These are phyloP conservation scores for Chouioia cunea DNA, from an alignment of 2,888 invertebrate species.

Conservation along the genomic window DNA sequence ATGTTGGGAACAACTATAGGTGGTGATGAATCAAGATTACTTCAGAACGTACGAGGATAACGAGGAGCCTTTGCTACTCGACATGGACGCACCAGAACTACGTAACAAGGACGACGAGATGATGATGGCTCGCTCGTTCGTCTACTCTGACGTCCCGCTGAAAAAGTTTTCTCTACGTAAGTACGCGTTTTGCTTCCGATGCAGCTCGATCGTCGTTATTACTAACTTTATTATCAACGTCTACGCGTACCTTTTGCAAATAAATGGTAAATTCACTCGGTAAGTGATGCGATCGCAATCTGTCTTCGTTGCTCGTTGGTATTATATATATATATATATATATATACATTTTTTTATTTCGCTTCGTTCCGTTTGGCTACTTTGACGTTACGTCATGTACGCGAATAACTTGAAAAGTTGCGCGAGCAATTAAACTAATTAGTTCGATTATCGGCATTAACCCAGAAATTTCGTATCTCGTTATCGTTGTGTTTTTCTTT, in stretches of 20 bases:
- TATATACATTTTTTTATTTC: neutral
- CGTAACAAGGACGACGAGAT: constrained; percentile 51
- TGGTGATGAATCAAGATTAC: constrained; percentile 53
- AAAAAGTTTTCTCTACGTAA: constrained; percentile 61
- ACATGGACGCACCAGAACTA: constrained; percentile 61
- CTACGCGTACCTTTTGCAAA: too few relatives aligned
- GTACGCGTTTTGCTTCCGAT: too few relatives aligned
- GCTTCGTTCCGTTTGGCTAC: too few relatives aligned
- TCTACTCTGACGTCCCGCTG: constrained; percentile 53
- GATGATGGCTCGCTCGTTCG: constrained; percentile 23
- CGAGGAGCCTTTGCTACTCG: constrained; percentile 59
- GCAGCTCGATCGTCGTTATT: too few relatives aligned
- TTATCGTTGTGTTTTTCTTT: neutral
- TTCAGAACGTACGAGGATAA: constrained; percentile 54
- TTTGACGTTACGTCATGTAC: too few relatives aligned
- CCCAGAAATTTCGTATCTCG: too few relatives aligned
- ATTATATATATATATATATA: constrained; percentile 7
- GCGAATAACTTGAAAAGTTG: too few relatives aligned
- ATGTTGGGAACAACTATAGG: constrained; percentile 3
- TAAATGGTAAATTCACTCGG: too few relatives aligned
- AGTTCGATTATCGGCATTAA: too few relatives aligned
- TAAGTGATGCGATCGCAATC: too few relatives aligned
- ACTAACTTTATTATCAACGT: too few relatives aligned
- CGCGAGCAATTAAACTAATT: neutral
- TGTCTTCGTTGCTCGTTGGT: too few relatives aligned